Conservation (phyloP, 2,888 invertebrate species). For the Napeogenes inachia region DNA sequence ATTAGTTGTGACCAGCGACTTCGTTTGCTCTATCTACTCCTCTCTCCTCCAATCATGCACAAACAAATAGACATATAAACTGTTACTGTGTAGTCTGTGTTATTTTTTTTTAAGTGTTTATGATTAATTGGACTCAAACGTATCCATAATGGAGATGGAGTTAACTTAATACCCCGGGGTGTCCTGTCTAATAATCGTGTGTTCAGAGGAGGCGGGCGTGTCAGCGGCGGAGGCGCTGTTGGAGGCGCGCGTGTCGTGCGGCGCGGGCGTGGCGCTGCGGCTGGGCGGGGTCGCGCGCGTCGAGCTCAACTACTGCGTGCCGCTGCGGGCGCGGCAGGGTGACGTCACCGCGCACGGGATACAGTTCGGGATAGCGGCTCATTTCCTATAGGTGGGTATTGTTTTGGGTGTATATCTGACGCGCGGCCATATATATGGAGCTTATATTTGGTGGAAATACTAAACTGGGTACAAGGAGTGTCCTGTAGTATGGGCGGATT, state of each 20-base stretch:
- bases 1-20: too few species aligned
- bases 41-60: too few species aligned
- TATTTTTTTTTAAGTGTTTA: too few species aligned
- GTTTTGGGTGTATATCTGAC: neutral
- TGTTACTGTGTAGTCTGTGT: too few species aligned
- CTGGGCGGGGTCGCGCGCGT: conserved; percentile 90
- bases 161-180: neutral
- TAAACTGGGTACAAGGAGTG: too few species aligned
- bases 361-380: conserved; percentile 90
- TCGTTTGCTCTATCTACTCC: too few species aligned
- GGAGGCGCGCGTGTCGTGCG: conserved; percentile 84
- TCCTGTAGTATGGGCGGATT: too few species aligned
- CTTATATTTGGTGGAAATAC: too few species aligned
- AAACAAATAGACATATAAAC: too few species aligned
- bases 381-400: conserved; percentile 80
- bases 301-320: conserved; percentile 96
- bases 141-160: too few species aligned
- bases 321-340: conserved; percentile 79
- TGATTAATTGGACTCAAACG: too few species aligned
- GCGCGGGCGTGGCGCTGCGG: conserved; percentile 89
- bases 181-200: neutral
- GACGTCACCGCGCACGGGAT: conserved; percentile 84
- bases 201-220: conserved; percentile 54
- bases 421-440: too few species aligned
- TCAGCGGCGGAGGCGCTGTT: conserved; percentile 57